Percentiles rank a stretch among this genome's conserved stretches.
Conservation (phyloP, 2,888 invertebrate species). For the Drosophila tanythrix region DNA sequence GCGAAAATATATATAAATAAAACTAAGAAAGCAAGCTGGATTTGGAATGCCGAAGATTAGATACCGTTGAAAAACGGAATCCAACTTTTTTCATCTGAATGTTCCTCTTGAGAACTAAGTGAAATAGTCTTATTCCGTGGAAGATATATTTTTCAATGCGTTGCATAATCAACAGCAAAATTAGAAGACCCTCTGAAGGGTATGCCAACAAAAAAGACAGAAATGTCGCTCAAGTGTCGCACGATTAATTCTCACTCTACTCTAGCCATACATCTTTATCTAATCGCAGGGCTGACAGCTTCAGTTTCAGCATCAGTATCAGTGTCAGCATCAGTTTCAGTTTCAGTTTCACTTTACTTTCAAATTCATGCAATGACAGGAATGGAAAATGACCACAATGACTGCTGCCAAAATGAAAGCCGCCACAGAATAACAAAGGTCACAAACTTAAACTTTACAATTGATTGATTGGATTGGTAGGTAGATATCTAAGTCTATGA, state of each 20-base stretch:
- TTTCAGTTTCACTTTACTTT: constrained; percentile 55
- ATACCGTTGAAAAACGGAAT: background rate
- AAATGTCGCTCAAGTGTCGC: constrained; percentile 66
- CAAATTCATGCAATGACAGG: constrained; percentile 65
- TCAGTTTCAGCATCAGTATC: constrained; percentile 32
- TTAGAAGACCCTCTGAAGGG: background rate
- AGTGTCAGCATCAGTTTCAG: constrained; percentile 37
- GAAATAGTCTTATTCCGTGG: too few species aligned
- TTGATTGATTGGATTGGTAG: constrained; percentile 65
- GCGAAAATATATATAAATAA: background rate
- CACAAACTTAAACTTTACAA: constrained; percentile 67
- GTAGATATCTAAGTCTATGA: constrained; percentile 17
- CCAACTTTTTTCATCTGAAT: background rate
- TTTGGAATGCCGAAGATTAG: background rate
- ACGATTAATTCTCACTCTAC: constrained; percentile 14
- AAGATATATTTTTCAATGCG: background rate
- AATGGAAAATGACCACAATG: constrained; percentile 64
- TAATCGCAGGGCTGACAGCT: constrained; percentile 55
- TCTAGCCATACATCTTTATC: constrained; percentile 55
- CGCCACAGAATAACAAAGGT: constrained; percentile 61
- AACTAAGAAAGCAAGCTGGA: background rate
- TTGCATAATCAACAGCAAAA: background rate
- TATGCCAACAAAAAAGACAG: constrained; percentile 4
- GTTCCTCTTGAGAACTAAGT: background rate
- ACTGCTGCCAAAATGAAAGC: constrained; percentile 24